These are phyloP conservation scores for Egretta garzetta DNA, from an alignment of 2,113 vertebrate genomes.

Conservation along the genomic window DNA sequence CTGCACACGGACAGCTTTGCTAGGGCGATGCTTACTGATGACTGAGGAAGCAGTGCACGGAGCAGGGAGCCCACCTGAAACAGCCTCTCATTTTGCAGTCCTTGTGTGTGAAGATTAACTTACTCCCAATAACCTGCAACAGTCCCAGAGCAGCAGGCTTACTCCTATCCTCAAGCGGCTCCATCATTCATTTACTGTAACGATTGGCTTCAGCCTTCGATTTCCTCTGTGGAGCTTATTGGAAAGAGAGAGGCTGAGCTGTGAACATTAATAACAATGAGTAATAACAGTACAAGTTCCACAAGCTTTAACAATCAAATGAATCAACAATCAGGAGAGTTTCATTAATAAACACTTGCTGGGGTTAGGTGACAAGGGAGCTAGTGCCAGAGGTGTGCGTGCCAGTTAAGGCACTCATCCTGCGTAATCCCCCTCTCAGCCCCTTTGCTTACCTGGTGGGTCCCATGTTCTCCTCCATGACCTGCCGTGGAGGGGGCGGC, in stretches of 20 bases:
- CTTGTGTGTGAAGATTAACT: neutral
- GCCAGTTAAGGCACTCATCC: neutral
- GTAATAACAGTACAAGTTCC: constrained; percentile 27
- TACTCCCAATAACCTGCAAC: neutral
- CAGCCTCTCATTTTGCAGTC: neutral
- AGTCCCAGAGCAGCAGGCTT: neutral
- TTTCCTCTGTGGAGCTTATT: constrained; percentile 47
- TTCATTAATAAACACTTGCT: constrained; percentile 39
- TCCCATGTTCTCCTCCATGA: neutral
- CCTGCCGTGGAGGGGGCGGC: neutral
- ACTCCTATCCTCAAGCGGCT: neutral
- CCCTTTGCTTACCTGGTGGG: neutral
- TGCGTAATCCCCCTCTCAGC: neutral
- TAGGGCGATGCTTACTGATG: neutral
- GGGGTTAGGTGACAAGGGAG: neutral
- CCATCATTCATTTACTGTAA: constrained; percentile 41
- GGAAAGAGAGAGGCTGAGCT: constrained; percentile 35
- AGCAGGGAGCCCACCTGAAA: neutral
- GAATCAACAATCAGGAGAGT: constrained; percentile 11
- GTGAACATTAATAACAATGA: constrained; percentile 62
- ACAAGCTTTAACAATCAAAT: constrained; percentile 60
- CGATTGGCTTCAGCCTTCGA: constrained; percentile 33
- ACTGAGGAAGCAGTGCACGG: neutral
- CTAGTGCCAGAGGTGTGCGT: neutral
- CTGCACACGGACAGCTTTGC: neutral